Evolutionary conservation across 2,888 invertebrate species (phyloP).

Genomic region (Andrena hattorfiana): DNA sequence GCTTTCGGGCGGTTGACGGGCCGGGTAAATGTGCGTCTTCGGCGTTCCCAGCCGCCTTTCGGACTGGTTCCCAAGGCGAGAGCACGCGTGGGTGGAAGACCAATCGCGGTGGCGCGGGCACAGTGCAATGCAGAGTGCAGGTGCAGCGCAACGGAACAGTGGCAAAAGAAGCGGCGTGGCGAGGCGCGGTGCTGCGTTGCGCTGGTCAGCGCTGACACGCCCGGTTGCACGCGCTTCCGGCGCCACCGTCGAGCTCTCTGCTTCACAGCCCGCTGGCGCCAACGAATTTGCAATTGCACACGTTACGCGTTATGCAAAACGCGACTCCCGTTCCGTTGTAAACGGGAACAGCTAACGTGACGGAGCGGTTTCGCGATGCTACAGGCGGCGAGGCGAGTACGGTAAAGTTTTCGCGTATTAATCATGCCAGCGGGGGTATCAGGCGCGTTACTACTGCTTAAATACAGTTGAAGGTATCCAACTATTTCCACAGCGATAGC

Average conservation of each 20-base stretch:
- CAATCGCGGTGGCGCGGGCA: conserved; percentile 71
- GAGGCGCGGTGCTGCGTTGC: conserved; percentile 80
- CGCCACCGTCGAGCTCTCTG: conserved; percentile 73
- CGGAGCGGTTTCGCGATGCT: background rate
- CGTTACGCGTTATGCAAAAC: conserved; percentile 26
- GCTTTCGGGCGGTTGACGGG: conserved; percentile 33
- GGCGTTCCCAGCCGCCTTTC: conserved; percentile 48
- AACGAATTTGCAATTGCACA: conserved; percentile 37
- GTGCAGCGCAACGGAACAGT: conserved; percentile 72
- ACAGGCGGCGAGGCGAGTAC: too few species aligned
- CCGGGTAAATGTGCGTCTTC: conserved; percentile 39
- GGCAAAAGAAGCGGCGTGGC: conserved; percentile 80
- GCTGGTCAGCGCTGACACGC: conserved; percentile 83
- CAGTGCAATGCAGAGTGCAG: conserved; percentile 75
- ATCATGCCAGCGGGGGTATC: too few species aligned
- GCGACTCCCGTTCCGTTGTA: background rate
- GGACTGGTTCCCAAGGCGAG: conserved; percentile 67
- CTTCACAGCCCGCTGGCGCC: conserved; percentile 52
- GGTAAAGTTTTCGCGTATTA: too few species aligned
- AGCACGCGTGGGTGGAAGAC: conserved; percentile 73
- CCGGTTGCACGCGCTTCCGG: conserved; percentile 81
- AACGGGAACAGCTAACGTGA: background rate
- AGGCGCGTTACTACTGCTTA: too few species aligned
- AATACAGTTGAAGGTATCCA: background rate
- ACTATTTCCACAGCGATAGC: background rate